These are phyloP conservation scores for Dysidea cf. avara DNA, from an alignment of 37 sponge, comb jelly and placozoan species.

Conservation along the genomic window DNA sequence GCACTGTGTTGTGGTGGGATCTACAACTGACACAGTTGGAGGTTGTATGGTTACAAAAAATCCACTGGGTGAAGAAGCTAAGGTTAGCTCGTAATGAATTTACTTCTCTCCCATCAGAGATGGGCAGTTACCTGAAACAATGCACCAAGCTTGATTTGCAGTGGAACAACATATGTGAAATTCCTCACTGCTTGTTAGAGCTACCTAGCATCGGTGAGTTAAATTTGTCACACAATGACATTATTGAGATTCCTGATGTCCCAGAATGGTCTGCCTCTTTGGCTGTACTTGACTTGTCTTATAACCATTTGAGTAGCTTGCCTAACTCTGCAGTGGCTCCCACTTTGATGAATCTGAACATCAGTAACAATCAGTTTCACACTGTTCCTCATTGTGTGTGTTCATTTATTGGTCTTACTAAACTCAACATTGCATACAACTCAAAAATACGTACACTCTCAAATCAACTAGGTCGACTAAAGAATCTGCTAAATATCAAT, in stretches of 20 bases:
- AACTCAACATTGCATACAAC: conserved; percentile 68
- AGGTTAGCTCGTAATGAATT: conserved; percentile 73
- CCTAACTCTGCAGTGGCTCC: conserved; percentile 66
- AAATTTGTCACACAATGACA: conserved; percentile 72
- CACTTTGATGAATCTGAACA: conserved; percentile 67
- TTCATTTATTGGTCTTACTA: conserved; percentile 57
- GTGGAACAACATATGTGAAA: conserved; percentile 59
- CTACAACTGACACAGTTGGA: conserved; percentile 64
- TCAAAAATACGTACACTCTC: conserved; percentile 72
- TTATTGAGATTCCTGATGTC: conserved; percentile 74
- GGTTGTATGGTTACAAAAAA: conserved; percentile 62
- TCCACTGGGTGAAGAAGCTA: conserved; percentile 73
- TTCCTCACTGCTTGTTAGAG: conserved; percentile 80
- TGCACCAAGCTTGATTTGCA: conserved; percentile 52
- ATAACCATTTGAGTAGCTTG: conserved; percentile 69
- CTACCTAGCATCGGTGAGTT: conserved; percentile 74
- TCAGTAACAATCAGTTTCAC: conserved; percentile 73
- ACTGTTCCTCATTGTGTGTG: conserved; percentile 79
- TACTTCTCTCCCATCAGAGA: conserved; percentile 61
- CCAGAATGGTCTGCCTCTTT: conserved; percentile 77
- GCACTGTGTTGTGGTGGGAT: conserved; percentile 73
- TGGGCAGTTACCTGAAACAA: conserved; percentile 67
- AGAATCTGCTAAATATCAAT: conserved; percentile 42
- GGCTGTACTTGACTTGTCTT: conserved; percentile 71
- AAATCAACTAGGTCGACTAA: conserved; percentile 79